A percentile compares a stretch with the other conserved stretches of the same genome.
These are phyloP conservation scores for Chymomyza fuscimana DNA, from an alignment of 2,888 invertebrate genomes.

Conservation along the genomic window DNA sequence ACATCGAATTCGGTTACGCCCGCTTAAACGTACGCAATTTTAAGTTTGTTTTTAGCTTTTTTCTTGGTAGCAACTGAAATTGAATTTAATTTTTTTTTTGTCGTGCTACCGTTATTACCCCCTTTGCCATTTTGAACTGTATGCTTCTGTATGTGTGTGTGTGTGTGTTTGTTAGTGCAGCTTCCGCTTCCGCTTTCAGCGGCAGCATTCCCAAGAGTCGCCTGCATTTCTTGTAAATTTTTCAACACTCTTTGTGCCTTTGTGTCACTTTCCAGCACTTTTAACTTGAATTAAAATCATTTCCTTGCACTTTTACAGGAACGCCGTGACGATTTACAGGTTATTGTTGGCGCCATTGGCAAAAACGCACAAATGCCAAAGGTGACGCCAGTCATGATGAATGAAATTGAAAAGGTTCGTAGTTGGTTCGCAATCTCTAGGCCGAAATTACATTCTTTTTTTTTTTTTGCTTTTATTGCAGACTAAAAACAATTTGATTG, in stretches of 20 bases:
- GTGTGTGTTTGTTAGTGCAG: conserved; percentile 10
- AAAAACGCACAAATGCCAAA: conserved; percentile 77
- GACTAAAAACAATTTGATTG: conserved; percentile 78
- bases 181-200: conserved; percentile 30
- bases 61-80: conserved; percentile 36
- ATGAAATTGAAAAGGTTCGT: conserved; percentile 77
- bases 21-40: too few species aligned
- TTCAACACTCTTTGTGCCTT: conserved; percentile 10
- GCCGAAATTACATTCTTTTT: conserved; percentile 18
- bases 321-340: conserved; percentile 78
- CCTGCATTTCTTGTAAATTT: conserved; percentile 36
- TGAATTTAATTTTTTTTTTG: conserved; percentile 43
- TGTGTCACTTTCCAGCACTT: not conserved
- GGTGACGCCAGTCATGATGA: conserved; percentile 77
- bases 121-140: conserved; percentile 24
- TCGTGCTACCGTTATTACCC: conserved; percentile 21
- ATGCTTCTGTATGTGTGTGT: conserved; percentile 19
- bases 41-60: not conserved
- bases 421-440: conserved; percentile 13
- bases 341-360: conserved; percentile 77
- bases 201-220: conserved; percentile 1
- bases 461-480: conserved; percentile 35
- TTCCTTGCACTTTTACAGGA: conserved; percentile 58
- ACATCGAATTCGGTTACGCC: too few species aligned
- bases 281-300: not conserved